Evolutionary conservation across 2,888 invertebrate species (phyloP), one percentile per base, ranked within the genome.

Genomic region (Cotesia congregata): DNA sequence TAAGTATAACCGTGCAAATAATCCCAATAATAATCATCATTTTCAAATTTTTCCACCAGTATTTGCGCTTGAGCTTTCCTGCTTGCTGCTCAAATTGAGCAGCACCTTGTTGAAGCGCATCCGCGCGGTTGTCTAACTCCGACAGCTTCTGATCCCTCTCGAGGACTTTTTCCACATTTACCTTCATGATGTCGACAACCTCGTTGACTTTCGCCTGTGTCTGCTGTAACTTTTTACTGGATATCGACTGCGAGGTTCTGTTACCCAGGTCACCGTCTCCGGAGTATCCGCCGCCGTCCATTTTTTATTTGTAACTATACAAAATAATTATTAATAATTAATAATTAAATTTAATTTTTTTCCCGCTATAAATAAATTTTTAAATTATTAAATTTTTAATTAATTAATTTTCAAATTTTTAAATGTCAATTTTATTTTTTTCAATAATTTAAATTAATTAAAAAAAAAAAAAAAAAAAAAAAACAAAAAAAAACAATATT

Each of bases 61-160:
- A 98, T 91, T 98, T 98, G 88, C 97, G 93, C 91, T 98, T 98
- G 90, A 98, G 92, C 91, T 98, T 98, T 86, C 98, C 98, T 78
- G 98, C 98, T 90, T 97, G 97, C 85, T 98, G 97, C 90, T 98
- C 98, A 90, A 98, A 98, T 87, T 98, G 97, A 86, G 98, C 97
- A 72, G 97, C 97, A 65, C 97, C 97, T 88, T 97, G 95, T 88
- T 97, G 97, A 76, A 97, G 91, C 78, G 97, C 98, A 92, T 98
- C 98, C 88, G 98, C 98, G 92, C 98, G 93, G 90, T 97, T 96
- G 88, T 98, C 98, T 79, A 98, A 91, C 90, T 98, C 98, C 59
- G 97, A 97, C 82, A 98, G 91, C 90, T 98, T 98, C 87, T 96
- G 95, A 92, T 98, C 98, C 88, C 98, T 93, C 90, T 98, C 98